Evolutionary conservation across 1,140 invertebrate genomes (phyloP).

Genomic region (Microplitis mediator): DNA sequence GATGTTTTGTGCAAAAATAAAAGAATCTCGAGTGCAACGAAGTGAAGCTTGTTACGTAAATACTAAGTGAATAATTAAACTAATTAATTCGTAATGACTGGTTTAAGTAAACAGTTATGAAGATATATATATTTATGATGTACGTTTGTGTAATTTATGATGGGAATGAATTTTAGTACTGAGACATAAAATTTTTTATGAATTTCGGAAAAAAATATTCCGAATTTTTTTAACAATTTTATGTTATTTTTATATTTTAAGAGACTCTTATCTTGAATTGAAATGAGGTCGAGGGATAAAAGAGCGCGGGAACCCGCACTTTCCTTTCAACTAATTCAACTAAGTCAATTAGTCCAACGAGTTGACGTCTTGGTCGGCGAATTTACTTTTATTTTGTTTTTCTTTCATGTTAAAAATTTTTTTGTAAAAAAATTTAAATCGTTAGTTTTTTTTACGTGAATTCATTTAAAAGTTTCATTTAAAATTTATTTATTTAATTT

Average conservation of each 20-base stretch:
- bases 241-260: neutral
- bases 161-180: no score
- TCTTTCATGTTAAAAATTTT: neutral
- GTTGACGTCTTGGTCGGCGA: neutral
- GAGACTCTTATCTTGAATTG: neutral
- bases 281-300: constrained; percentile 16
- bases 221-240: no score
- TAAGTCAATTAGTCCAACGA: constrained; percentile 3
- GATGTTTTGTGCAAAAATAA: no score
- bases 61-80: neutral
- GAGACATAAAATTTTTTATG: no score
- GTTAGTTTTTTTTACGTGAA: no score
- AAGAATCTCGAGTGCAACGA: no score
- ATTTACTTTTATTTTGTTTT: neutral
- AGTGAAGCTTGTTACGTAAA: no score
- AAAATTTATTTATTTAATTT: no score
- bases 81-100: neutral
- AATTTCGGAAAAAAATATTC: no score
- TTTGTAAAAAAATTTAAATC: no score
- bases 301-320: neutral
- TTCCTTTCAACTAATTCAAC: constrained; percentile 1
- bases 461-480: no score
- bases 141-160: no score
- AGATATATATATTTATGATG: neutral
- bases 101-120: neutral